phyloP scores from a whole-genome alignment of 2,888 invertebrate genomes.

The Taphrorychus bicolor region DNA sequence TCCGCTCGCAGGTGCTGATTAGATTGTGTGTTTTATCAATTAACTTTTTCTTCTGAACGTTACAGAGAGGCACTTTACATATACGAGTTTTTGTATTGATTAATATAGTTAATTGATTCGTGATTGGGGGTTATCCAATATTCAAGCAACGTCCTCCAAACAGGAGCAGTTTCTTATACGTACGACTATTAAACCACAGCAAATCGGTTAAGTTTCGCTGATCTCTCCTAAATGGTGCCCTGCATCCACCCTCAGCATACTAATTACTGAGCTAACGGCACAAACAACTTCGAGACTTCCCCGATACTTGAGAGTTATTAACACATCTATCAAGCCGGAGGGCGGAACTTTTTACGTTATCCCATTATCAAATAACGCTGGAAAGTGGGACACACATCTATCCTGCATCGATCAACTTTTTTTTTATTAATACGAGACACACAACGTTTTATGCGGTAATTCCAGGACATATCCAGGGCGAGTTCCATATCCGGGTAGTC shows the following conservation, averaged over 20 bases:
- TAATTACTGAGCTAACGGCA: constrained; percentile 12
- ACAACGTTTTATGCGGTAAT: constrained; percentile 32
- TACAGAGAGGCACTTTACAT: no score
- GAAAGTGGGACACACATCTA: constrained; percentile 5
- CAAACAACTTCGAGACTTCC: background rate
- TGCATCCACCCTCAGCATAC: constrained; percentile 3
- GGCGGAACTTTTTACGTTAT: background rate
- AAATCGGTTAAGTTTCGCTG: constrained; percentile 5
- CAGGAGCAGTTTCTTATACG: background rate
- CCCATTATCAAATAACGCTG: background rate
- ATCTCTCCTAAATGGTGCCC: constrained; percentile 4
- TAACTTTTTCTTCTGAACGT: background rate
- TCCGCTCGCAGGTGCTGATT: background rate
- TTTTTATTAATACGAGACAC: constrained; percentile 31
- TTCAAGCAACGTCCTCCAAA: background rate
- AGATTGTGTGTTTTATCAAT: background rate
- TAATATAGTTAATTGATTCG: background rate
- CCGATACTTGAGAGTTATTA: background rate
- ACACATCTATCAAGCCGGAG: background rate
- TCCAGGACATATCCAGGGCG: constrained; percentile 28
- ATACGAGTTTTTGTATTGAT: no score
- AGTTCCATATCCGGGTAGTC: constrained; percentile 33
- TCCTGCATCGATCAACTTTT: constrained; percentile 31
- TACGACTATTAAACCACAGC: background rate
- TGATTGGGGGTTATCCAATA: background rate